Evolutionary conservation across 2,797 vertebrate genomes (phyloP), one percentile per base, ranked within the genome.

Genomic region (Thunnus albacares): DNA sequence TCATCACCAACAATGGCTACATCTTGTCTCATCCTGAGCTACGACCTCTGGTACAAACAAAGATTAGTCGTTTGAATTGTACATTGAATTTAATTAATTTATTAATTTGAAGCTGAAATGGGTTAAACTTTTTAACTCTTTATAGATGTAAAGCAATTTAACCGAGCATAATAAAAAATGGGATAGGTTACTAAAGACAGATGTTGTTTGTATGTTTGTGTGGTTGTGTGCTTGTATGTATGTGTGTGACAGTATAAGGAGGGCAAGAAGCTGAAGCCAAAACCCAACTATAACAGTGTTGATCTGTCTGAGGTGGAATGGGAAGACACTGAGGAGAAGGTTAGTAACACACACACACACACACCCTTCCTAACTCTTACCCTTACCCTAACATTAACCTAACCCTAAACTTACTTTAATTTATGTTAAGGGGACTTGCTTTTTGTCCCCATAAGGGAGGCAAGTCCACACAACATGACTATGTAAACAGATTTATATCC

Each of bases 1-100:
- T 99, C 80, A 97, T 97, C 90, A 99, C 97, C 11, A 99, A 99
- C 90, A 99, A 99, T 0, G 98, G 98, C 84, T 99, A 99, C 94
- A 98, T 99, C 87, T 96, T 99, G 45, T 97, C 97, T 20, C 98
- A 99, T 71, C 98, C 98, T 3, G 98, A 98, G 80, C 97, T 99
- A 2, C 96, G 97, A 60, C 98, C 98, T 66, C 78, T 99, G 96
- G 98, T 99, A 89, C 67, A 49, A n/a, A 63, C 15, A 53, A 9
- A 70, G 1, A 47, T 26, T 17, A 10, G 30, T 49, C 17, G 17
- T 17, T 49, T 51, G 47, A 18, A 51, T 51, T 7, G 11, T 24
- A 20, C n/a, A 30, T 3, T 49, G 1, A 30, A 38, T 38, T 38
- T 3, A 38, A 38, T 38, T 38, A 60, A 58, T 49, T 18, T 62